Percentiles rank a stretch among this genome's conserved stretches.
Conservation (phyloP, 2,888 invertebrate genomes). For the Scaptomyza reducta region DNA sequence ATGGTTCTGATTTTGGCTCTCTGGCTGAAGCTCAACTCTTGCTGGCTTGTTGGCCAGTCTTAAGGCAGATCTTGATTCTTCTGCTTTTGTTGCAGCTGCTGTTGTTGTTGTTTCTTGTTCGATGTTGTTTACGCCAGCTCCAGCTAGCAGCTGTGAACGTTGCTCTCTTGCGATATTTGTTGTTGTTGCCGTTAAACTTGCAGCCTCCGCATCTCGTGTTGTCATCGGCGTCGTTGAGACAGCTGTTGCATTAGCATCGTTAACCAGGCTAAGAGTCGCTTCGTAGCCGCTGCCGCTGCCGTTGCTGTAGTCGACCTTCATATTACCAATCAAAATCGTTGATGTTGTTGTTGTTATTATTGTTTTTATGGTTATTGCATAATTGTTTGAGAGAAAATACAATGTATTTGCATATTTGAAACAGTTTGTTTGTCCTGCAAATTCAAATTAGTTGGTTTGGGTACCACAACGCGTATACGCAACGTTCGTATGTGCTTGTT, state of each 20-base stretch:
- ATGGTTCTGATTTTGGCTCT: slow-evolving; percentile 26
- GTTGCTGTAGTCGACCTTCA: slow-evolving; percentile 75
- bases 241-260: slow-evolving; percentile 36
- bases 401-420: not conserved
- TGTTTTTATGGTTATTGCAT: not conserved
- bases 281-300: slow-evolving; percentile 58
- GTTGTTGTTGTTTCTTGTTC: slow-evolving; percentile 6
- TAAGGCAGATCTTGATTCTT: slow-evolving; percentile 28
- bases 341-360: slow-evolving; percentile 9
- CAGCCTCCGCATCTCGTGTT: slow-evolving; percentile 33
- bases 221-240: slow-evolving; percentile 21
- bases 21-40: slow-evolving; percentile 23
- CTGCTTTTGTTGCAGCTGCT: slow-evolving; percentile 6
- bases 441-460: slow-evolving; percentile 11
- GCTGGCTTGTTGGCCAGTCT: slow-evolving; percentile 23
- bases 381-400: slow-evolving; percentile 8
- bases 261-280: slow-evolving; percentile 53
- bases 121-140: slow-evolving; percentile 24
- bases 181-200: slow-evolving; percentile 25
- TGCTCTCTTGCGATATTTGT: slow-evolving; percentile 29
- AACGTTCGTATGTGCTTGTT: slow-evolving; percentile 1
- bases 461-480: slow-evolving; percentile 28
- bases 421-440: slow-evolving; percentile 12
- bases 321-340: slow-evolving; percentile 16
- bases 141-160: slow-evolving; percentile 12